These are phyloP conservation scores for Tricholauxania praeusta DNA, from an alignment of 2,888 invertebrate species.

Conservation along the genomic window DNA sequence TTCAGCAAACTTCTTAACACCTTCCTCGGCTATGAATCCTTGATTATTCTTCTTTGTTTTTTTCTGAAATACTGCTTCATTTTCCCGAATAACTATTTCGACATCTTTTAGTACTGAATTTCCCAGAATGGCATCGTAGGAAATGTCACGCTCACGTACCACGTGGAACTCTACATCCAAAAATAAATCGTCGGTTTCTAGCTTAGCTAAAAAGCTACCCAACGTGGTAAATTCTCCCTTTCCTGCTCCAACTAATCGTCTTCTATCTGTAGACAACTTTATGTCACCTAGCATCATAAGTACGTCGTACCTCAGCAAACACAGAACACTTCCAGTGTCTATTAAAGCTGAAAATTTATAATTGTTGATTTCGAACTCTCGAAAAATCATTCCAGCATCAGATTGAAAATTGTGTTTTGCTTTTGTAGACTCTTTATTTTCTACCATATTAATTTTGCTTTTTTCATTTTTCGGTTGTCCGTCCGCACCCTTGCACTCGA, in stretches of 20 bases:
- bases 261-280: not conserved
- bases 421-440: not conserved
- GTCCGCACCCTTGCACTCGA: not conserved
- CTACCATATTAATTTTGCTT: not conserved
- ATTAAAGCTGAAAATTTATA: not conserved
- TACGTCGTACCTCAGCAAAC: not conserved
- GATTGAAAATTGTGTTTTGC: not conserved
- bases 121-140: slow-evolving; percentile 14
- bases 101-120: not conserved
- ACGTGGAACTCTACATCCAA: not conserved
- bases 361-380: not conserved
- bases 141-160: too few species aligned
- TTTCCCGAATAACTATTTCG: not conserved
- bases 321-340: not conserved
- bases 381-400: not conserved
- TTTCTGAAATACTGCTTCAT: not conserved
- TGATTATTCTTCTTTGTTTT: too few species aligned
- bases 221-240: not conserved
- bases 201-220: not conserved
- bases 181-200: not conserved
- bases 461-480: not conserved
- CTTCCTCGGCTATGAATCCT: too few species aligned
- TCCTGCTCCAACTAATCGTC: not conserved
- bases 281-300: not conserved
- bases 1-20: too few species aligned